Evolutionary conservation across 2,113 vertebrate genomes (phyloP).

Genomic region (Actenoides hombroni): DNA sequence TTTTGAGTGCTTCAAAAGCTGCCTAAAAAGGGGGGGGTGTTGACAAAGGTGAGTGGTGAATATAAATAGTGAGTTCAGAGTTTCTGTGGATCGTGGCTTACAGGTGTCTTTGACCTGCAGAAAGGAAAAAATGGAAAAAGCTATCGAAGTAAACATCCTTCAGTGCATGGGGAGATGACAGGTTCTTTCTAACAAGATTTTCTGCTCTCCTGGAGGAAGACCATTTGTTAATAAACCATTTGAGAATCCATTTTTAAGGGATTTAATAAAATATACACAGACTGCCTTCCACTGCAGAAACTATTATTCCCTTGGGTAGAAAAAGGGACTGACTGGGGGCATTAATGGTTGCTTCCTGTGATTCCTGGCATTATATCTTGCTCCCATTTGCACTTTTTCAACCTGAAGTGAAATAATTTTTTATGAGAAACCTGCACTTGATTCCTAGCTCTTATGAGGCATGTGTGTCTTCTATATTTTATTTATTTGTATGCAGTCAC

Average conservation of each 20-base stretch:
- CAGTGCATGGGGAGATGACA: slow-evolving; percentile 38
- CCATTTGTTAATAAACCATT: slow-evolving; percentile 63
- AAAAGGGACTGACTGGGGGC: slow-evolving; percentile 41
- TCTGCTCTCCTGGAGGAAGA: slow-evolving; percentile 57
- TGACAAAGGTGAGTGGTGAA: not conserved
- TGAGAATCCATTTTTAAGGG: slow-evolving; percentile 64
- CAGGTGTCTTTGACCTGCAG: not conserved
- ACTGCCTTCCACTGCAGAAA: slow-evolving; percentile 39
- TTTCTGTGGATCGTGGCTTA: not conserved
- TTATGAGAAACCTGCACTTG: slow-evolving; percentile 29
- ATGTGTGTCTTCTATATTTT: slow-evolving; percentile 54
- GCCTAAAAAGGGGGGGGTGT: not conserved
- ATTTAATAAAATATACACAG: slow-evolving; percentile 69
- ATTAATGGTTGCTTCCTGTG: slow-evolving; percentile 54
- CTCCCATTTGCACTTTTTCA: slow-evolving; percentile 62
- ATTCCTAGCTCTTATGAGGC: slow-evolving; percentile 11
- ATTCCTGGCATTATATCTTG: slow-evolving; percentile 44
- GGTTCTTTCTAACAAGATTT: slow-evolving; percentile 55
- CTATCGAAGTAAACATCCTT: slow-evolving; percentile 9
- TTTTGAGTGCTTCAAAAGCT: not conserved
- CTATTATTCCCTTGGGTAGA: slow-evolving; percentile 66
- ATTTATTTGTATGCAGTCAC: slow-evolving; percentile 59
- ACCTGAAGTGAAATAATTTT: slow-evolving; percentile 47
- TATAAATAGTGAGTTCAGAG: not conserved
- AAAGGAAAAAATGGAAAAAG: not conserved